A percentile compares a stretch with the other conserved stretches of the same genome.
phyloP scores from a whole-genome alignment of 2,797 vertebrate genomes.

The Loriculus beryllinus region DNA sequence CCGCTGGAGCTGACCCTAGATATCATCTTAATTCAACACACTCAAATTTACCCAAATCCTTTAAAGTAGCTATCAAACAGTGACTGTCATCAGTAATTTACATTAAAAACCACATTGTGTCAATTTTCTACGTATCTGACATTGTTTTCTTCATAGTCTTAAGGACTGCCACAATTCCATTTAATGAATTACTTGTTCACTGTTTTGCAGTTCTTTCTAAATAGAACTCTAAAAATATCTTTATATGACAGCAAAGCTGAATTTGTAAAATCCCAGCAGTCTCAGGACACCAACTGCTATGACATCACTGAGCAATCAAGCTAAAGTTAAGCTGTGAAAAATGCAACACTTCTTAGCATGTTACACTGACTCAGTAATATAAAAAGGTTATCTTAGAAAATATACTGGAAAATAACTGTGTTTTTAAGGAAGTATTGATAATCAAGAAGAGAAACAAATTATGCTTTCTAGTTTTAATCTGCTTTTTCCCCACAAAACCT shows the following conservation, averaged over 20 bases:
- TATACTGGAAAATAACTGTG: neutral
- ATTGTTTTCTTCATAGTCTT: neutral
- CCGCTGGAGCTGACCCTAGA: neutral
- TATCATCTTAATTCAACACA: neutral
- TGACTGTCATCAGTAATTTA: fast-evolving
- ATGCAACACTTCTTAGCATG: neutral
- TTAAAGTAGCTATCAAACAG: neutral
- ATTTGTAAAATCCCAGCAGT: neutral
- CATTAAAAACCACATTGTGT: neutral
- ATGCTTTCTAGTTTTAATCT: neutral
- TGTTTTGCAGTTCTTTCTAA: neutral
- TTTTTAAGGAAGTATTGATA: neutral
- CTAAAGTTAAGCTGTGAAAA: neutral
- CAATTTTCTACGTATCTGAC: neutral
- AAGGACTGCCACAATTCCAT: neutral
- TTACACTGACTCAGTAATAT: neutral
- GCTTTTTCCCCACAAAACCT: neutral
- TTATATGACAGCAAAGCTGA: neutral
- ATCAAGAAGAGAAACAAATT: neutral
- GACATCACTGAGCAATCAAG: neutral
- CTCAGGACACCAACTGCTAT: neutral
- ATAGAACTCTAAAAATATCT: neutral
- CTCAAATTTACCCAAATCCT: neutral
- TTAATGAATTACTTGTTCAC: neutral
- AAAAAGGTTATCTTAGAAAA: neutral